phyloP scores from a whole-genome alignment of 2,113 vertebrate species.

The Odontophorus gujanensis region DNA sequence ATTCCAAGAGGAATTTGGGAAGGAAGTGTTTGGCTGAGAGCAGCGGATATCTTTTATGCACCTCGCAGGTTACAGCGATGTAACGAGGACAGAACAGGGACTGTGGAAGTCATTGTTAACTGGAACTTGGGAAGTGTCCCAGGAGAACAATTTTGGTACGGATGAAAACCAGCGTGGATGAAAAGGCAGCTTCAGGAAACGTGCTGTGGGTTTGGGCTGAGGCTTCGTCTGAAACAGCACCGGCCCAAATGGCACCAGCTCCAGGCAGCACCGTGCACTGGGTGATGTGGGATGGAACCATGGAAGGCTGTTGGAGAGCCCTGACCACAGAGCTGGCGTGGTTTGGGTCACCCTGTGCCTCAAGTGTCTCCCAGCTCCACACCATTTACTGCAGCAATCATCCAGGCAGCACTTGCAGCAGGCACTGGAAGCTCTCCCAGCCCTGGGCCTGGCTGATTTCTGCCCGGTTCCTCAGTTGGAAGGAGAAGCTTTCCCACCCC shows the following conservation, averaged over 20 bases:
- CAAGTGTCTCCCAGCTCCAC: not conserved
- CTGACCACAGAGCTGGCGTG: not conserved
- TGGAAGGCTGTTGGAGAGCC: not conserved
- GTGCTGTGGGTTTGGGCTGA: not conserved
- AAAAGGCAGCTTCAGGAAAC: not conserved
- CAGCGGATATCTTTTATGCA: not conserved
- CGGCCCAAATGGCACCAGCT: not conserved
- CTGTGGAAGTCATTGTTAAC: not conserved
- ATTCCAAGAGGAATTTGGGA: not conserved
- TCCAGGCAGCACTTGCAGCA: not conserved
- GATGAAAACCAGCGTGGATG: accelerated
- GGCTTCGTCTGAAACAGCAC: not conserved
- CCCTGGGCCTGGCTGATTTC: not conserved
- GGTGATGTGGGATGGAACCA: no score
- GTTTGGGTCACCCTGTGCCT: not conserved
- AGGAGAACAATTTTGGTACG: not conserved
- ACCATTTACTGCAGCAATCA: not conserved
- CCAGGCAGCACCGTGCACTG: accelerated
- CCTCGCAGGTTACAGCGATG: not conserved
- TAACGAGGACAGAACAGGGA: not conserved
- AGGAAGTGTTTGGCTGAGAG: not conserved
- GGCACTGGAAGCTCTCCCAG: accelerated
- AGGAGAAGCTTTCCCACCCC: accelerated
- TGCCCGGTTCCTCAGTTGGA: not conserved
- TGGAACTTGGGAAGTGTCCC: not conserved